phyloP scores from a whole-genome alignment of 2,888 invertebrate genomes.

The Ecliptopera silaceata region DNA sequence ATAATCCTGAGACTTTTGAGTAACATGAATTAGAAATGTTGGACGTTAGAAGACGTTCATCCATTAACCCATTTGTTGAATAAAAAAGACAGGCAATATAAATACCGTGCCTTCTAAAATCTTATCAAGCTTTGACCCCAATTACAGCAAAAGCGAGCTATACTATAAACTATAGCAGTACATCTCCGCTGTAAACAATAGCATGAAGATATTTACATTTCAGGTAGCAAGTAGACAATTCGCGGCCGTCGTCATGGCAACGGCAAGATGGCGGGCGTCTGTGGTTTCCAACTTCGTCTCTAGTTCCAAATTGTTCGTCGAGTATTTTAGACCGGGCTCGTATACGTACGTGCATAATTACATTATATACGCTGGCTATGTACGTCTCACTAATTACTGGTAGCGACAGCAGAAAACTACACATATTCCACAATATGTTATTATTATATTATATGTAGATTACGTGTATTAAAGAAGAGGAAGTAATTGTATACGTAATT shows the following conservation, averaged over 20 bases:
- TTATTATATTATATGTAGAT: not conserved
- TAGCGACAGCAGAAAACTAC: slow-evolving; percentile 54
- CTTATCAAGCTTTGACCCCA: no score
- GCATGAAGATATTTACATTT: slow-evolving; percentile 70
- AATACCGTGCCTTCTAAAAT: no score
- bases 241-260: slow-evolving; percentile 72
- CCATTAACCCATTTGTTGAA: no score
- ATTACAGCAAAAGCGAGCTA: not conserved
- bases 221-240: slow-evolving; percentile 73
- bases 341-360: slow-evolving; percentile 78
- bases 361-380: slow-evolving; percentile 74
- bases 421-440: not conserved
- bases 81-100: no score
- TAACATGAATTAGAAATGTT: no score
- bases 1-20: no score
- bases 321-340: slow-evolving; percentile 73
- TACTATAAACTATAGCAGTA: not conserved
- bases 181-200: slow-evolving; percentile 54
- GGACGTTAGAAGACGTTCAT: no score
- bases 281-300: slow-evolving; percentile 78
- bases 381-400: slow-evolving; percentile 76
- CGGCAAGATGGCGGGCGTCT: slow-evolving; percentile 79
- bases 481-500: no score
- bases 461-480: no score
- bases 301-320: slow-evolving; percentile 80